phyloP scores from a whole-genome alignment of 2,888 invertebrate genomes.

The Syrista parreyssii region DNA sequence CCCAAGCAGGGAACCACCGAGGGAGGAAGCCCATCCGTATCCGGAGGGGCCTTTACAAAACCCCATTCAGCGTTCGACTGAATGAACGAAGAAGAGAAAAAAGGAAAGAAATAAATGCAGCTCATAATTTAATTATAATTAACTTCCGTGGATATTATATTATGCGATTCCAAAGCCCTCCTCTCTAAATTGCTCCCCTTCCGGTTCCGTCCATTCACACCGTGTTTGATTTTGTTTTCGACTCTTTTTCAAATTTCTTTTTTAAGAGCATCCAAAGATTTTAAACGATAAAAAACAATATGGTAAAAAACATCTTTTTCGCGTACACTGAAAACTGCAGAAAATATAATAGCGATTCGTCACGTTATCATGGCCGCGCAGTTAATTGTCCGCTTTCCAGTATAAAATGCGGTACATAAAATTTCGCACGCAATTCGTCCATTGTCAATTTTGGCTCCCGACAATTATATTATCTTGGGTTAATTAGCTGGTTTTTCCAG shows the following conservation, averaged over 20 bases:
- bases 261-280: constrained; percentile 10
- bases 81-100: constrained; percentile 24
- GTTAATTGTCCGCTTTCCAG: background rate
- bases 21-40: constrained; percentile 41
- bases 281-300: too few species aligned
- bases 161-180: constrained; percentile 21
- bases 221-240: background rate
- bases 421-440: constrained; percentile 19
- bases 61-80: constrained; percentile 31
- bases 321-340: background rate
- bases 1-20: constrained; percentile 26
- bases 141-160: constrained; percentile 36
- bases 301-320: background rate
- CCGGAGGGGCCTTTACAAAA: constrained; percentile 41
- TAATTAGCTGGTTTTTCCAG: constrained; percentile 32
- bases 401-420: too few species aligned
- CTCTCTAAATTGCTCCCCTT: background rate
- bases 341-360: constrained; percentile 21
- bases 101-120: constrained; percentile 8
- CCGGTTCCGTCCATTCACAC: background rate
- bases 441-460: constrained; percentile 31
- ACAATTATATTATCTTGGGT: constrained; percentile 24
- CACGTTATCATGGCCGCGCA: background rate
- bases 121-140: constrained; percentile 37
- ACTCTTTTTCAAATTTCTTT: too few species aligned